Percentiles rank a stretch among this genome's conserved stretches.
Evolutionary conservation across 2,797 vertebrate genomes (phyloP).

Genomic region (Acrossocheilus wenchowensis): DNA sequence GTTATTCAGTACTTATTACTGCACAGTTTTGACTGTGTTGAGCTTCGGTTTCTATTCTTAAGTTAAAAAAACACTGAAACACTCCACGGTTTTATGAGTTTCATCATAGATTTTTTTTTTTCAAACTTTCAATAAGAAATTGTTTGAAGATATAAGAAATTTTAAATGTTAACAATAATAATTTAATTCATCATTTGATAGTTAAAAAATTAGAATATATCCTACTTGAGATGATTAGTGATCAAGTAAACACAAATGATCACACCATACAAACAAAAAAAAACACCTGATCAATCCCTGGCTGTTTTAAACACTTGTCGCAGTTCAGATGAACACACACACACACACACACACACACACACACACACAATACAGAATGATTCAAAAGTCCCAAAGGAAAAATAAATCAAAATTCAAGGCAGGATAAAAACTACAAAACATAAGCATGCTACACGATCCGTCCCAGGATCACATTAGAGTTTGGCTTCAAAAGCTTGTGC

Average conservation of each 20-base stretch:
- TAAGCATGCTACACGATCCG: background rate
- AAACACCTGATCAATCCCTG: background rate
- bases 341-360: background rate
- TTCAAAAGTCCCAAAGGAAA: background rate
- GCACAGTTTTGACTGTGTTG: background rate
- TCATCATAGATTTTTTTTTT: background rate
- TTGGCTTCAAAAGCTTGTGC: conserved; percentile 37
- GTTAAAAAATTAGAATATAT: background rate
- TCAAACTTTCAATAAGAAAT: background rate
- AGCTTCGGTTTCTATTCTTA: background rate
- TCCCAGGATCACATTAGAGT: conserved; percentile 13
- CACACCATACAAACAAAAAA: background rate
- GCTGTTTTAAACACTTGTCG: background rate
- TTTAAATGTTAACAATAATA: conserved; percentile 17
- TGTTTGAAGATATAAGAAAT: background rate
- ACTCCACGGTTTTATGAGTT: background rate
- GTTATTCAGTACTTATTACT: background rate
- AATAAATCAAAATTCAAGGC: background rate
- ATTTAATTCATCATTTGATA: background rate
- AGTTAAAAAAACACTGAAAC: background rate
- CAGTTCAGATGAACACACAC: background rate
- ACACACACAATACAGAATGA: background rate
- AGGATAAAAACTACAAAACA: background rate
- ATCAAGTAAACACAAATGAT: conserved; percentile 10
- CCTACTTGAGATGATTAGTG: conserved; percentile 25